Evolutionary conservation across 2,888 invertebrate species (phyloP).

Genomic region (Andrena bicolor): DNA sequence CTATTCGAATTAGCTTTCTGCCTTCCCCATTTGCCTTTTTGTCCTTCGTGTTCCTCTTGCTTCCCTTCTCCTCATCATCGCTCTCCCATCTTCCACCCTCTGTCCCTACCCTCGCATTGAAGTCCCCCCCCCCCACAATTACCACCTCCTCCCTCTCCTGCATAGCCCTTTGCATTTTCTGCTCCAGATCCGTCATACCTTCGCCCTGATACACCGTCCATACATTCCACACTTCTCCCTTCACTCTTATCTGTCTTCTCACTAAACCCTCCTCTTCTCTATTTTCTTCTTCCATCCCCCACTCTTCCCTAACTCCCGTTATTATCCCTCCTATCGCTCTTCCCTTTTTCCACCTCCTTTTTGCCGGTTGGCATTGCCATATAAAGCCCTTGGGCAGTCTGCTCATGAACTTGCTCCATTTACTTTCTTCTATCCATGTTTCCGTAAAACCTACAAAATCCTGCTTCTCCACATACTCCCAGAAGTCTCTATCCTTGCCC

Average conservation of each 20-base stretch:
- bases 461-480: too few species aligned
- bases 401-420: background rate
- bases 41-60: too few species aligned
- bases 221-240: background rate
- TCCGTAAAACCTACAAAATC: too few species aligned
- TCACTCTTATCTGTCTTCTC: background rate
- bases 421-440: too few species aligned
- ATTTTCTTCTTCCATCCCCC: background rate
- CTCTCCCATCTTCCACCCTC: too few species aligned
- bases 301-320: background rate
- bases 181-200: background rate
- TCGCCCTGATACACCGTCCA: background rate
- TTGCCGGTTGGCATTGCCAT: background rate
- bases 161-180: background rate
- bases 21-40: too few species aligned
- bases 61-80: too few species aligned
- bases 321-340: background rate
- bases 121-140: background rate
- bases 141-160: background rate
- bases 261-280: background rate
- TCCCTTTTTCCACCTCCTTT: background rate
- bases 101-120: too few species aligned
- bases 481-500: background rate
- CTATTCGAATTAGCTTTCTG: too few species aligned
- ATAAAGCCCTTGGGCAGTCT: background rate